These are phyloP conservation scores for Melanotaenia nigrans DNA, from an alignment of 2,797 vertebrate genomes.

Conservation along the genomic window DNA sequence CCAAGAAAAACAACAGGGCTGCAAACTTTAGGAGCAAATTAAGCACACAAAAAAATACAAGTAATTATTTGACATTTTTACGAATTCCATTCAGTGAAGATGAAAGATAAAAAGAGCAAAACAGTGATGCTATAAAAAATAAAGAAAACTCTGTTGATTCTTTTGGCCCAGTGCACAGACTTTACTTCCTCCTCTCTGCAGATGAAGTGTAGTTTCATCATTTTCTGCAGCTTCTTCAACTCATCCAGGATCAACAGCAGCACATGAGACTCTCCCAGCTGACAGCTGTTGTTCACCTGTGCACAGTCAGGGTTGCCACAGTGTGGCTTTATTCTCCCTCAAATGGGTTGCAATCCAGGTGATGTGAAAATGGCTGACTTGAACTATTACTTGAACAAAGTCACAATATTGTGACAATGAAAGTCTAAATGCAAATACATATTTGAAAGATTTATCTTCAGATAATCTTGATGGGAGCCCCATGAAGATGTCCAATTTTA, in stretches of 20 bases:
- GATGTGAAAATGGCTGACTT: background rate
- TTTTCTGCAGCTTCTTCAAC: slow-evolving; percentile 60
- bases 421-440: background rate
- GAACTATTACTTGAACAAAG: background rate
- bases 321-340: background rate
- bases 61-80: slow-evolving; percentile 14
- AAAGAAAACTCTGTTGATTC: slow-evolving; percentile 70
- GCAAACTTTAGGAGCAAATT: background rate
- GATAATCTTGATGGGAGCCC: no score
- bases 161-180: slow-evolving; percentile 45
- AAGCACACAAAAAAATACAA: background rate
- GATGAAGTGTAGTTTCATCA: slow-evolving; percentile 18
- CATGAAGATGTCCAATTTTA: background rate
- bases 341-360: background rate
- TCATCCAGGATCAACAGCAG: slow-evolving; percentile 68
- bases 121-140: slow-evolving; percentile 59
- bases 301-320: slow-evolving; percentile 16
- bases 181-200: slow-evolving; percentile 7
- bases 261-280: slow-evolving; percentile 35
- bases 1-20: background rate
- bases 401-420: background rate
- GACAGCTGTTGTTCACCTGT: slow-evolving; percentile 43
- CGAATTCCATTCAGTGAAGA: slow-evolving; percentile 63
- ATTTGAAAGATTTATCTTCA: background rate
- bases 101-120: slow-evolving; percentile 60